phyloP scores from a whole-genome alignment of 2,797 vertebrate genomes.

The Acanthiza pusilla region DNA sequence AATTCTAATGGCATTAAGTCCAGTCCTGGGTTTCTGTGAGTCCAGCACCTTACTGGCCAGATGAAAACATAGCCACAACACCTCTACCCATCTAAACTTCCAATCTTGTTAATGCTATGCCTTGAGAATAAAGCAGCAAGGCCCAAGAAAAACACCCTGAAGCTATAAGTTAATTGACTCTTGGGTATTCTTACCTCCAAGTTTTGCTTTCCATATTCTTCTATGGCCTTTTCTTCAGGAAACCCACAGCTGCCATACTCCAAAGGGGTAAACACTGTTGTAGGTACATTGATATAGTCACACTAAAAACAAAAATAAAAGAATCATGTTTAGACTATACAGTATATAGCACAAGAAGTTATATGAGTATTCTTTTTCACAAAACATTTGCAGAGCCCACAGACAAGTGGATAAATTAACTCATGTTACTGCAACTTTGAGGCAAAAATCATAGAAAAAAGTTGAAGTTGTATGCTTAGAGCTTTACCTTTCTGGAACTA shows the following conservation, averaged over 20 bases:
- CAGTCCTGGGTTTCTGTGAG: neutral
- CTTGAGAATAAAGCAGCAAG: neutral
- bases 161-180: neutral
- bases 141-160: neutral
- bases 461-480: neutral
- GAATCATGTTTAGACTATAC: neutral
- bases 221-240: conserved; percentile 85
- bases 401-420: neutral
- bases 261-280: conserved; percentile 95
- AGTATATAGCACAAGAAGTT: neutral
- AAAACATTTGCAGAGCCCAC: neutral
- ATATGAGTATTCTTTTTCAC: neutral
- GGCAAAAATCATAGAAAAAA: neutral
- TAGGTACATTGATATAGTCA: conserved; percentile 92
- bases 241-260: conserved; percentile 93
- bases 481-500: conserved; percentile 79
- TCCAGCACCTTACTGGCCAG: neutral
- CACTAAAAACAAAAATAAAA: conserved; percentile 78
- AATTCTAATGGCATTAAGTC: neutral
- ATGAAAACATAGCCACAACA: neutral
- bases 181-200: conserved; percentile 78
- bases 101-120: neutral
- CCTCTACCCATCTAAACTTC: neutral
- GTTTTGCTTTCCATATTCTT: conserved; percentile 81
- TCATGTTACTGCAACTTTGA: neutral